phyloP scores from a whole-genome alignment of 2,888 invertebrate genomes.

The Nymphalis c-album region DNA sequence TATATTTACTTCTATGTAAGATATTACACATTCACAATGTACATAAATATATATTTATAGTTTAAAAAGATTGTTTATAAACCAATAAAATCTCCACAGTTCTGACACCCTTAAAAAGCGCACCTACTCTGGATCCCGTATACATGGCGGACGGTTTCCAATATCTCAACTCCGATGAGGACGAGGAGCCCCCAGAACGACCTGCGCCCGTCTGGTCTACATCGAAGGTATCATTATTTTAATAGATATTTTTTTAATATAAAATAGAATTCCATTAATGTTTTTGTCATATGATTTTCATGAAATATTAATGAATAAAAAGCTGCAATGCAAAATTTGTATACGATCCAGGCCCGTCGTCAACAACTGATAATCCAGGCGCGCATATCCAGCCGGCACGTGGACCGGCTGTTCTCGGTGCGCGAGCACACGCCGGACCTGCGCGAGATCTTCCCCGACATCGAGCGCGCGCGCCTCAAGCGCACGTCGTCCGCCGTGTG shows the following conservation, averaged over 20 bases:
- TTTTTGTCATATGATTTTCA: too few species aligned
- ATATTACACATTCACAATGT: too few species aligned
- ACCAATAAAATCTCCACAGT: conserved; percentile 39
- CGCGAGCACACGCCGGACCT: conserved; percentile 84
- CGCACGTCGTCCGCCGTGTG: conserved; percentile 88
- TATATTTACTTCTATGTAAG: too few species aligned
- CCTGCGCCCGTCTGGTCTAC: conserved; percentile 60
- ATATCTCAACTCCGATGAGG: conserved; percentile 77
- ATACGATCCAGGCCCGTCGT: conserved; percentile 55
- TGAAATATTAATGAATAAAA: too few species aligned
- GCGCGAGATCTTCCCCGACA: conserved; percentile 84
- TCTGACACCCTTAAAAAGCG: conserved; percentile 52
- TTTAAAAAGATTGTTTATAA: too few species aligned
- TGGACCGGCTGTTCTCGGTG: conserved; percentile 83
- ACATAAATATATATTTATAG: too few species aligned
- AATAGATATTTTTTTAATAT: too few species aligned
- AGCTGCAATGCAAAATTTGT: too few species aligned
- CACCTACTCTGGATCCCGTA: conserved; percentile 59
- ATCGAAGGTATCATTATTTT: conserved; percentile 49
- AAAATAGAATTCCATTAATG: too few species aligned
- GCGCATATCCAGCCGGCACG: conserved; percentile 56
- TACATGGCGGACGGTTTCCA: conserved; percentile 81
- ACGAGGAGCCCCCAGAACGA: conserved; percentile 49
- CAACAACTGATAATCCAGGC: conserved; percentile 71
- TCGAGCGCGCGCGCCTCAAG: conserved; percentile 84